phyloP scores from a whole-genome alignment of 2,797 vertebrate species.

The Pseudocheirus occidentalis region DNA sequence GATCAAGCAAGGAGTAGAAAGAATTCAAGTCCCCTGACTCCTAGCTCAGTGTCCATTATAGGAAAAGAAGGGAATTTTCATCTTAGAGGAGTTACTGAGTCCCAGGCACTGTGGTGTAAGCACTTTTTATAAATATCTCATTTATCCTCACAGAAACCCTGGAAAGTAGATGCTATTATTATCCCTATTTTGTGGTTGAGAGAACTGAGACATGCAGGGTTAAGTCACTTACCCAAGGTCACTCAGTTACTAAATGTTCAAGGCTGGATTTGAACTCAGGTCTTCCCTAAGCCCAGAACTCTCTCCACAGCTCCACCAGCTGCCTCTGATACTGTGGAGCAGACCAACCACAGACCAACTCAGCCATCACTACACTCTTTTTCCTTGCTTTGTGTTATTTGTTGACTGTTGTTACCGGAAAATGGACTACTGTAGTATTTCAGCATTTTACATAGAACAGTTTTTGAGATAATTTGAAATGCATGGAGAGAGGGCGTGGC shows the following conservation, averaged over 20 bases:
- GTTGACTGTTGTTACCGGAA: slow-evolving; percentile 33
- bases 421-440: background rate
- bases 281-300: background rate
- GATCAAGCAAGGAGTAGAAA: background rate
- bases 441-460: background rate
- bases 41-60: background rate
- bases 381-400: slow-evolving; percentile 33
- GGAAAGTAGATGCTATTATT: background rate
- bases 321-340: slow-evolving; percentile 1
- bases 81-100: background rate
- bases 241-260: background rate
- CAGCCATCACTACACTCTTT: slow-evolving; percentile 54
- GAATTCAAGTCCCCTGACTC: background rate
- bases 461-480: background rate
- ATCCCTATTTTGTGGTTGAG: background rate
- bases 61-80: background rate
- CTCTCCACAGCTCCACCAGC: background rate
- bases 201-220: background rate
- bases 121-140: background rate
- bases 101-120: background rate
- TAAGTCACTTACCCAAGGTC: background rate
- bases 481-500: background rate
- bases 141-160: background rate
- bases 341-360: background rate
- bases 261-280: background rate